phyloP scores from a whole-genome alignment of 1,140 invertebrate genomes.

The Penaeus japonicus region DNA sequence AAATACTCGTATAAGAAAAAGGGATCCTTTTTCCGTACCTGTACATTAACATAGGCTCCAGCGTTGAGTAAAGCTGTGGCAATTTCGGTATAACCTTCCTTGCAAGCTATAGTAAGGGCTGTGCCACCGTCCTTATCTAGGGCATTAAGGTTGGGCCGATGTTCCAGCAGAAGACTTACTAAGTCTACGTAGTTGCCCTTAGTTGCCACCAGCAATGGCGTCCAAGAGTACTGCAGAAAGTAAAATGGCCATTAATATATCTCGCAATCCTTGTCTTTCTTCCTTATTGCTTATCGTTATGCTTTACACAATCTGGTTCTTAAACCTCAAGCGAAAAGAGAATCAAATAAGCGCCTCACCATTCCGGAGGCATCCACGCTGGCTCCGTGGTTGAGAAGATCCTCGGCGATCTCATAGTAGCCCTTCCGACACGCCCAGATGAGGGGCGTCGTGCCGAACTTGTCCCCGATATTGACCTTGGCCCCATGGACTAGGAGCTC shows the following conservation, averaged over 20 bases:
- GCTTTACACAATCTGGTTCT: neutral
- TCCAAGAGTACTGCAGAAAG: conserved; percentile 86
- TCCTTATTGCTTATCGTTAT: neutral
- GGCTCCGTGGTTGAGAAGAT: conserved; percentile 82
- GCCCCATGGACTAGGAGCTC: conserved; percentile 83
- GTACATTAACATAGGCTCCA: conserved; percentile 96
- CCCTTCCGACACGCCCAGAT: conserved; percentile 96
- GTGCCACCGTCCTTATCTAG: conserved; percentile 95
- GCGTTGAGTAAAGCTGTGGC: conserved; percentile 85
- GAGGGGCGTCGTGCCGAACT: conserved; percentile 92
- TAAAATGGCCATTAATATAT: conserved; percentile 7
- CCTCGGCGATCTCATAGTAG: conserved; percentile 83
- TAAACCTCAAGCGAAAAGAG: neutral
- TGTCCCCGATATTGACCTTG: conserved; percentile 91
- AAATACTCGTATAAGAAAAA: too few relatives aligned
- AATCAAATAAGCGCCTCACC: conserved; percentile 66
- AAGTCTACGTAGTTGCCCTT: conserved; percentile 91
- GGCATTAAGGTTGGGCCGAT: conserved; percentile 94
- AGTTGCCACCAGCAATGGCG: conserved; percentile 87
- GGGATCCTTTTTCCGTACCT: conserved; percentile 68
- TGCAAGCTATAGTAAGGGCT: conserved; percentile 90
- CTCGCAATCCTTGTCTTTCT: too few relatives aligned
- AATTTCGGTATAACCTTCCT: conserved; percentile 91
- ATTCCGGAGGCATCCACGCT: conserved; percentile 86
- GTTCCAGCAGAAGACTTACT: conserved; percentile 83